Base-by-base conservation (phyloP, 2,888 invertebrate species). In the Chromoteleia sp. region DNA sequence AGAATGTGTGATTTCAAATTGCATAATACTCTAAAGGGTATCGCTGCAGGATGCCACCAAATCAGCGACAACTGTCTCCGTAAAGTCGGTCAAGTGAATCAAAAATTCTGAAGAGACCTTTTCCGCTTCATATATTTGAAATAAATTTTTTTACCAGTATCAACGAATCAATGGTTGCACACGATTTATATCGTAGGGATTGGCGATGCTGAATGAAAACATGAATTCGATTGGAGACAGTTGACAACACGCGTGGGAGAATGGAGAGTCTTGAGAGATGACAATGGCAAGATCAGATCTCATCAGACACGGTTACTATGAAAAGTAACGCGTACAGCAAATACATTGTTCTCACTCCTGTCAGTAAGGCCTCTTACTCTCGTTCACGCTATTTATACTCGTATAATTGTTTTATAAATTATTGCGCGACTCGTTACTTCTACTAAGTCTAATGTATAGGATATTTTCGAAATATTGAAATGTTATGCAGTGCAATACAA, bases 11-110 rank as follows among this genome's bases (percentile, higher is more conserved):
- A 75, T 81, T 76, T 21, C 43, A 50, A 52, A 58, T 81, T 76
- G 63, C 63, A 54, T 76, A 77, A 77, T 25, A 43, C 58, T 67
- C 12, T 70, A 78, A 82, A 78, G 77, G 74, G 70, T 82, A 82
- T 82, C 81, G 12, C 80, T 71, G 81, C 83, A 74, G 76, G 83
- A 81, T 65, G 68, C 83, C 80, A 68, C 78, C 36, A 84, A 86
- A 86, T 86, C 79, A 75, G 54, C 85, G 83, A 83, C 78, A 84
- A 81, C 83, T 61, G 73, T 82, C 80, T 84, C 67, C 79, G 83
- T 83, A 87, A 89, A 89, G 85, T 89, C 89, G 87, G 87, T 88
- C 87, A 86, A 88, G 87, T 88, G 88, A 84, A 88, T 87, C 84
- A 61, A 84, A 76, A 86, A 84, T 76, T 68, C 63, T 82, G 19